Conservation (phyloP, 1,140 invertebrate genomes). For the Megathymus violae region DNA sequence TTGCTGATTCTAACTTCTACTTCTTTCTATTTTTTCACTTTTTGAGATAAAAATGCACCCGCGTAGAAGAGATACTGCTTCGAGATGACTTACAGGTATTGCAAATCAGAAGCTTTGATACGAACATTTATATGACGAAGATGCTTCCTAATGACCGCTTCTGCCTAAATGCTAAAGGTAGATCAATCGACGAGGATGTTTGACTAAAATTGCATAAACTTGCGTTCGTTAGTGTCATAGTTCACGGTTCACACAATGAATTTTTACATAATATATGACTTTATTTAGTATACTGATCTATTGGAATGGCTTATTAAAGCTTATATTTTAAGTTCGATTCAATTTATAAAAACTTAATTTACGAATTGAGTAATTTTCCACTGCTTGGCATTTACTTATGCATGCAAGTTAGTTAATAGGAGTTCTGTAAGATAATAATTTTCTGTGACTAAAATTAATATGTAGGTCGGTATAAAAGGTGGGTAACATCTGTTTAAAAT, state of each 20-base stretch:
- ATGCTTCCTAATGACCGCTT: conserved; percentile 75
- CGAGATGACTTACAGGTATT: conserved; percentile 61
- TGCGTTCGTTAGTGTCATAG: conserved; percentile 68
- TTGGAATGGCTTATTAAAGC: conserved; percentile 78
- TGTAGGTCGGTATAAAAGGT: conserved; percentile 32
- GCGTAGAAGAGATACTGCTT: conserved; percentile 76
- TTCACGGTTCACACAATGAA: conserved; percentile 67
- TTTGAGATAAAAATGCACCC: conserved; percentile 78
- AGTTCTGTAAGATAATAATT: conserved; percentile 62
- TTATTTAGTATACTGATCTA: conserved; percentile 59
- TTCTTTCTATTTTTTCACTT: conserved; percentile 80
- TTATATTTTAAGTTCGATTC: conserved; percentile 68
- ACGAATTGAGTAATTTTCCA: conserved; percentile 65
- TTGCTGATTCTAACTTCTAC: conserved; percentile 77
- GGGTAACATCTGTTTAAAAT: conserved; percentile 5
- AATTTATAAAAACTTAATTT: conserved; percentile 45
- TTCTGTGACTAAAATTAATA: conserved; percentile 28
- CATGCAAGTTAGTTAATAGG: conserved; percentile 75
- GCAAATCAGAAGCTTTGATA: conserved; percentile 73
- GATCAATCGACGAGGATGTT: conserved; percentile 48
- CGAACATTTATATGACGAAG: conserved; percentile 54
- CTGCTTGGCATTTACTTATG: conserved; percentile 80
- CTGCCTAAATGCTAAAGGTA: conserved; percentile 69
- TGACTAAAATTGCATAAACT: conserved; percentile 51
- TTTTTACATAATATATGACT: conserved; percentile 56